These are phyloP conservation scores for Anagyrus pseudococci DNA, from an alignment of 2,888 invertebrate genomes.

Conservation along the genomic window DNA sequence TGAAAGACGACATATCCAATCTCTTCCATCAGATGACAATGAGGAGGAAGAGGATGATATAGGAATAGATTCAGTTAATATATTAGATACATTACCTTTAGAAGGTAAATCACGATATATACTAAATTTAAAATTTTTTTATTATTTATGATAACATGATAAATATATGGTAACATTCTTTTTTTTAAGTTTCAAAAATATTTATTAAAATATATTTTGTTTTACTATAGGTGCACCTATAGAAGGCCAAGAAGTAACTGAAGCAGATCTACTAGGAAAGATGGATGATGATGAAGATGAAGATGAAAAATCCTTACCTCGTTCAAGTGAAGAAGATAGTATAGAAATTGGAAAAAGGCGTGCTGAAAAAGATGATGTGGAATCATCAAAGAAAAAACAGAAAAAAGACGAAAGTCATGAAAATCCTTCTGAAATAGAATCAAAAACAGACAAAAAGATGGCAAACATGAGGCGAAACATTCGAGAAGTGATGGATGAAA, in stretches of 20 bases:
- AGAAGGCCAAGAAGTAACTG: conserved; percentile 58
- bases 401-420: conserved; percentile 59
- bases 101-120: conserved; percentile 40
- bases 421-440: conserved; percentile 49
- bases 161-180: neutral
- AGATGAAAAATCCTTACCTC: conserved; percentile 44
- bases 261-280: conserved; percentile 57
- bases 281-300: conserved; percentile 55
- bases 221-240: conserved; percentile 55
- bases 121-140: neutral
- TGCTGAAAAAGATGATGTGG: conserved; percentile 52
- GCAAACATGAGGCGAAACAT: conserved; percentile 83
- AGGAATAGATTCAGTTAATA: conserved; percentile 51
- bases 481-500: conserved; percentile 92
- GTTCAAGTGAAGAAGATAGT: conserved; percentile 54
- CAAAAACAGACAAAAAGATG: conserved; percentile 56
- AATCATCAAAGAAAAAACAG: conserved; percentile 54
- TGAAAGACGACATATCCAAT: conserved; percentile 45
- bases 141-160: no score
- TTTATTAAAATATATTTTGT: neutral
- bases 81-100: conserved; percentile 56
- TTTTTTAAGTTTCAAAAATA: neutral
- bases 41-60: conserved; percentile 55
- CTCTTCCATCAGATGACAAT: conserved; percentile 52
- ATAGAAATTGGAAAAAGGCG: conserved; percentile 57